phyloP scores from a whole-genome alignment of 1,140 invertebrate genomes.

The Platyura marginata region DNA sequence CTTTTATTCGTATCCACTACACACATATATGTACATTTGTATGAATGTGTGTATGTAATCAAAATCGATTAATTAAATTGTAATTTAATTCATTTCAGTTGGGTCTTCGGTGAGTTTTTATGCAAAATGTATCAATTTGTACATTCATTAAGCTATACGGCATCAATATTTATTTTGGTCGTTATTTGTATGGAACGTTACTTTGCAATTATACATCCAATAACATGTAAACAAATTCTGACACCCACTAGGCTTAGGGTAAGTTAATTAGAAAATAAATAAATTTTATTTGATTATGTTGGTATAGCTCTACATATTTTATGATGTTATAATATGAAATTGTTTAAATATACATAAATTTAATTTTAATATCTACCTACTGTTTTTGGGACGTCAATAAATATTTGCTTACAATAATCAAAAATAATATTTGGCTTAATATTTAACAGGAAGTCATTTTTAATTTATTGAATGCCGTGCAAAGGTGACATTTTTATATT shows the following conservation, averaged over 20 bases:
- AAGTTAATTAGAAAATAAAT: slow-evolving; percentile 20
- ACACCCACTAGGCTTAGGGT: slow-evolving; percentile 47
- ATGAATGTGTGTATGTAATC: background rate
- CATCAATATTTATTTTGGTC: slow-evolving; percentile 62
- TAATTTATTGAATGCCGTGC: too few relatives aligned
- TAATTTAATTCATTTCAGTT: slow-evolving; percentile 32
- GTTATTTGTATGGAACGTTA: slow-evolving; percentile 69
- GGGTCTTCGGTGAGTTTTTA: slow-evolving; percentile 58
- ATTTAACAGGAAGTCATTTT: too few relatives aligned
- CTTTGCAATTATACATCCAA: slow-evolving; percentile 64
- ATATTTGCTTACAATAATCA: too few relatives aligned
- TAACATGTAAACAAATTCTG: slow-evolving; percentile 56
- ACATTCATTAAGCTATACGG: slow-evolving; percentile 59
- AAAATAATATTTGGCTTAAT: too few relatives aligned
- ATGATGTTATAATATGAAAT: too few relatives aligned
- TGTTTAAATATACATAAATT: too few relatives aligned
- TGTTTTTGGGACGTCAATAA: too few relatives aligned
- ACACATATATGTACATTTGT: background rate
- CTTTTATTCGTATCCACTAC: background rate
- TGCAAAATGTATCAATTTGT: slow-evolving; percentile 74
- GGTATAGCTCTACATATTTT: too few relatives aligned
- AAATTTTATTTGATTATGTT: too few relatives aligned
- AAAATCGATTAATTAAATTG: background rate
- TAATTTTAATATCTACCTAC: too few relatives aligned
- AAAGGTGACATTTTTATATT: too few relatives aligned